Evolutionary conservation across 2,797 vertebrate genomes (phyloP), one percentile per base, ranked within the genome.

Genomic region (Limnodromus scolopaceus): DNA sequence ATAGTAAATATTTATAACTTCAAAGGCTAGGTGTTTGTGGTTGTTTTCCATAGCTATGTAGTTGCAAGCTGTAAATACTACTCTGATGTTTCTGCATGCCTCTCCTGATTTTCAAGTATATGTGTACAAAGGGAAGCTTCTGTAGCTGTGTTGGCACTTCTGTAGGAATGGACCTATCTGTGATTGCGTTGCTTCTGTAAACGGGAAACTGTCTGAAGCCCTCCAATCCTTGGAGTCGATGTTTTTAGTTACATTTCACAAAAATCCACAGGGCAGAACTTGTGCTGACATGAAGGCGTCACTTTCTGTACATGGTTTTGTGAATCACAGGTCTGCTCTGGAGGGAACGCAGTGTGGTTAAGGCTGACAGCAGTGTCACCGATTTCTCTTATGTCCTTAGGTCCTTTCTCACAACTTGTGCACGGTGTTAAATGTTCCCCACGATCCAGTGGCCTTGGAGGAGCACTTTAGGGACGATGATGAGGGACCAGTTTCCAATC

Each of bases 391-490:
- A 41, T 18, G 84, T 89, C 79, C 79, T 28, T 97, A 99, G 99
- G 99, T 99, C 57, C 98, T 99, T 95, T 99, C 99, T 34, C 99
- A 99, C 97, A 99, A 99, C 94, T 89, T 99, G 69, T 99, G 99
- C 76, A 99, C 99, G 0, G 98, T 99, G 93, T 97, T 99, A 97
- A 99, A 99, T 32, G 99, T 99, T 92, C 99, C 99, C 11, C 99
- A 99, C 1, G 99, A 99, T 96, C 99, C 99, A 0, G 99, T 99
- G 88, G 99, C 99, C 19, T 98, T 99, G 96, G 99, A 99, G 94
- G 99, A 99, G 76, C 99, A 99, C 93, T 99, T 99, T 11, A 99
- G 99, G 95, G 99, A 99, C 2, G 99, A 99, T 22, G 99, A 99
- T 9, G 99, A 99, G 93, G 99, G 99, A 19, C 99, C 99, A 0